Percentiles rank a stretch among this genome's conserved stretches.
These are phyloP conservation scores for Heterochromis multidens DNA, from an alignment of 2,113 vertebrate species.

Conservation along the genomic window DNA sequence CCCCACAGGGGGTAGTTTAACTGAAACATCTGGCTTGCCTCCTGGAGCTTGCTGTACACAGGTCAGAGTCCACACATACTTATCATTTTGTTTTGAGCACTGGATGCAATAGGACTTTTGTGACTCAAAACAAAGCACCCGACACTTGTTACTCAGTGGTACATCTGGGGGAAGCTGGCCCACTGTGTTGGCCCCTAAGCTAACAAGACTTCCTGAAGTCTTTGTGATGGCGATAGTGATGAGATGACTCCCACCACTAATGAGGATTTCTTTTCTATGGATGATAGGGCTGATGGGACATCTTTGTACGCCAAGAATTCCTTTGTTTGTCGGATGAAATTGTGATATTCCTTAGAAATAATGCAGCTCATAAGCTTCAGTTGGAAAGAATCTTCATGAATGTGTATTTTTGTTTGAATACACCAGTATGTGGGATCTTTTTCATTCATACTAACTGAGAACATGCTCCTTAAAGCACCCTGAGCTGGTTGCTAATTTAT, in stretches of 20 bases:
- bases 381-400: background rate
- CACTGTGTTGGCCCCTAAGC: constrained; percentile 7
- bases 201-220: constrained; percentile 53
- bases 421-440: background rate
- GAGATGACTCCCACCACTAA: constrained; percentile 49
- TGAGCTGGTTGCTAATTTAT: background rate
- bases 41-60: constrained; percentile 4
- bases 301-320: constrained; percentile 16
- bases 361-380: constrained; percentile 15
- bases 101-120: constrained; percentile 20
- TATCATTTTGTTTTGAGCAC: constrained; percentile 14
- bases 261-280: constrained; percentile 48
- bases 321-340: constrained; percentile 40
- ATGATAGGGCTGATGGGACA: constrained; percentile 36
- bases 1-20: constrained; percentile 19
- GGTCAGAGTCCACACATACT: constrained; percentile 50
- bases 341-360: constrained; percentile 26
- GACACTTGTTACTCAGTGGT: constrained; percentile 18
- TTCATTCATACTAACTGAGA: background rate
- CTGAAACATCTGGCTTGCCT: constrained; percentile 35
- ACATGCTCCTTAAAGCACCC: background rate
- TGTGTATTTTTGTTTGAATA: background rate
- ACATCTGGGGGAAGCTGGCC: constrained; percentile 21
- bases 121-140: background rate
- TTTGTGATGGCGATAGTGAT: constrained; percentile 54